A percentile compares a stretch with the other conserved stretches of the same genome.
phyloP scores from a whole-genome alignment of 2,113 vertebrate species.

The Empidonax alnorum region DNA sequence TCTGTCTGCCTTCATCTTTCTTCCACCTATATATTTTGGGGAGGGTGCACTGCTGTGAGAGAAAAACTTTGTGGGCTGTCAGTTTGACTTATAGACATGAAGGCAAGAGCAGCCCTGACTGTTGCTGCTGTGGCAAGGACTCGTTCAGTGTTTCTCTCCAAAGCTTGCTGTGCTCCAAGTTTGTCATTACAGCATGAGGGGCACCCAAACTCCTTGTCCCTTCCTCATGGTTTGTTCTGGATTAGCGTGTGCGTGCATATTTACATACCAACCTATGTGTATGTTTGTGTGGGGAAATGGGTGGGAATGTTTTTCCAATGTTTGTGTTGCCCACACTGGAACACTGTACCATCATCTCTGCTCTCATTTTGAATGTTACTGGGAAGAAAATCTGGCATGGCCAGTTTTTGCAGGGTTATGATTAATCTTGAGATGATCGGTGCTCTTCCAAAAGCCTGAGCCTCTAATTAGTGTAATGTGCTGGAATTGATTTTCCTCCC shows the following conservation, averaged over 20 bases:
- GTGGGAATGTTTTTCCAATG: not conserved
- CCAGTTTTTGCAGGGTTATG: not conserved
- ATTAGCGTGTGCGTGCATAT: not conserved
- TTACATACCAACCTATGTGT: not conserved
- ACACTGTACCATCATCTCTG: not conserved
- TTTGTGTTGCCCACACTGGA: fast-evolving
- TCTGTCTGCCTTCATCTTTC: not conserved
- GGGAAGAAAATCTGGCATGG: not conserved
- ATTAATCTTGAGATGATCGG: not conserved
- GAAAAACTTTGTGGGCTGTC: not conserved
- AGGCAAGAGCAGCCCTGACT: not conserved
- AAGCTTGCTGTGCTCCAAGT: not conserved
- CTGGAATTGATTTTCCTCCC: not conserved
- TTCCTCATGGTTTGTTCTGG: not conserved
- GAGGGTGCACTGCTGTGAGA: not conserved
- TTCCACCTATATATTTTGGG: not conserved
- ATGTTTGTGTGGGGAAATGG: not conserved
- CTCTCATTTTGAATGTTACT: not conserved
- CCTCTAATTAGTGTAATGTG: not conserved
- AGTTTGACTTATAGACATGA: not conserved
- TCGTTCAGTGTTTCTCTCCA: not conserved
- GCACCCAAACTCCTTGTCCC: not conserved
- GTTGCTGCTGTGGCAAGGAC: not conserved
- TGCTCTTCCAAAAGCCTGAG: not conserved
- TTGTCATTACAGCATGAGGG: not conserved